phyloP scores from a whole-genome alignment of 1,140 invertebrate species.

The Argopecten irradians region DNA sequence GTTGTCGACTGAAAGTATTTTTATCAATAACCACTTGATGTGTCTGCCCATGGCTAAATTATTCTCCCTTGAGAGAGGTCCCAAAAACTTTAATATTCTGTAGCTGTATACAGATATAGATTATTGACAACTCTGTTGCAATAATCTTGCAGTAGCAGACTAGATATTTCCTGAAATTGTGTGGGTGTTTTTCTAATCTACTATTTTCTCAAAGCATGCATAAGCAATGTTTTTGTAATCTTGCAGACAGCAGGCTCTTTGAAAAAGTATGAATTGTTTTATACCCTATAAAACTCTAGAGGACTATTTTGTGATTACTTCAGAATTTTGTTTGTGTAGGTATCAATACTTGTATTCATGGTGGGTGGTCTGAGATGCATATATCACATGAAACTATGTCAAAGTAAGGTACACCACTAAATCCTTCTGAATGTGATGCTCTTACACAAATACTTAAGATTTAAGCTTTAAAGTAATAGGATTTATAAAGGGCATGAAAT shows the following conservation, averaged over 20 bases:
- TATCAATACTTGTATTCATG: not conserved
- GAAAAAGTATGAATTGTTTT: not conserved
- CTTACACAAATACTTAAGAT: too few species aligned
- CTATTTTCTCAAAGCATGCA: not conserved
- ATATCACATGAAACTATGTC: too few species aligned
- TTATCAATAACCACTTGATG: not conserved
- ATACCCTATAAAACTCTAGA: not conserved
- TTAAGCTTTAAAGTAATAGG: too few species aligned
- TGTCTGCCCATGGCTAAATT: not conserved
- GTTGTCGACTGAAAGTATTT: not conserved
- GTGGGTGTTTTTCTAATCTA: not conserved
- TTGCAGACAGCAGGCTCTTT: not conserved
- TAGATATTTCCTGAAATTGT: not conserved
- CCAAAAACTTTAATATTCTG: not conserved
- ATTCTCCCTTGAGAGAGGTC: not conserved
- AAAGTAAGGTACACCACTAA: too few species aligned
- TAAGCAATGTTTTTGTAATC: not conserved
- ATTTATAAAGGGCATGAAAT: too few species aligned
- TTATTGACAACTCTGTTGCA: conserved; percentile 7
- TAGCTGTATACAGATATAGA: not conserved
- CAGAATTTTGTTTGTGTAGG: not conserved
- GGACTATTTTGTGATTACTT: not conserved
- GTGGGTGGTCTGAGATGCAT: too few species aligned
- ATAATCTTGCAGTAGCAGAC: not conserved
- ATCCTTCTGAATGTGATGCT: too few species aligned